phyloP scores from a whole-genome alignment of 2,113 vertebrate species.

The Antechinus flavipes region DNA sequence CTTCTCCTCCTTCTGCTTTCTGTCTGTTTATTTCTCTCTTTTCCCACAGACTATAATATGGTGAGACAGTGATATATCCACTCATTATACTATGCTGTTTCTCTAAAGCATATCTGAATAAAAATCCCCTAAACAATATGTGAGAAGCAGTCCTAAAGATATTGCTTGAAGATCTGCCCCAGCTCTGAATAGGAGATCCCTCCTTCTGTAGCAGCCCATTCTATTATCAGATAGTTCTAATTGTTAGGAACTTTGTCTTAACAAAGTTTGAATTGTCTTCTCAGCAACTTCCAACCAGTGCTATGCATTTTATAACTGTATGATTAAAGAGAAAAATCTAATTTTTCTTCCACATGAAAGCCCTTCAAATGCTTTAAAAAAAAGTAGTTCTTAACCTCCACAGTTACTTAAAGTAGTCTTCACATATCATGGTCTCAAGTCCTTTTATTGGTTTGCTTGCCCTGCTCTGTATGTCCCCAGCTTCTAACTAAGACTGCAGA shows the following conservation, averaged over 20 bases:
- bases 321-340: neutral
- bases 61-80: neutral
- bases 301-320: neutral
- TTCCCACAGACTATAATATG: too few species aligned
- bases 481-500: neutral
- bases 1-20: neutral
- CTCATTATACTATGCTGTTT: neutral
- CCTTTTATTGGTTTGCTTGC: neutral
- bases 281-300: neutral
- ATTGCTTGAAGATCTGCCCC: neutral
- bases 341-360: neutral
- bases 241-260: neutral
- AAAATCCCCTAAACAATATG: neutral
- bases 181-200: neutral
- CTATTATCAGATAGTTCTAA: neutral
- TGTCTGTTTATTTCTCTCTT: too few species aligned
- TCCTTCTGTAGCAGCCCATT: neutral
- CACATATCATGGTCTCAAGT: neutral
- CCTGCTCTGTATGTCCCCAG: neutral
- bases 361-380: neutral
- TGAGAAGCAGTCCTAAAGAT: neutral
- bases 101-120: neutral
- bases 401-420: neutral
- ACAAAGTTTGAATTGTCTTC: neutral
- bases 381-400: neutral